Base-by-base conservation (phyloP, 2,888 invertebrate genomes). In the Cosmia trapezina region DNA sequence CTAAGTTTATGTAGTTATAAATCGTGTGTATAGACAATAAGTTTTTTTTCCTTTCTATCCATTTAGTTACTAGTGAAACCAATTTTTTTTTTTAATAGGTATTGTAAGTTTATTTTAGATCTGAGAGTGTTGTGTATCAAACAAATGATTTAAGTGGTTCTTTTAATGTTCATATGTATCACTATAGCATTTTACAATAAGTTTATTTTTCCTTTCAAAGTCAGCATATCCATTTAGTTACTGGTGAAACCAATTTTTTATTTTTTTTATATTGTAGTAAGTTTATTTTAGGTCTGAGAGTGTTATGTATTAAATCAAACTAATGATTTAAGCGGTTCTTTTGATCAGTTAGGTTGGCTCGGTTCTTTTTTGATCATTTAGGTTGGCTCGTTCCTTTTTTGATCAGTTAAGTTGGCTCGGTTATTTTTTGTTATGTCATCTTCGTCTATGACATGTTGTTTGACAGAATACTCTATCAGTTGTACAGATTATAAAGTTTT, bases 221-320 rank as follows among this genome's bases (percentile, higher is more conserved):
- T 89, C 89, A 91, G 89, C 88, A 88, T 83, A 79, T 88, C 88
- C 87, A 85, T 83, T 87, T 83, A 85, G 84, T 83, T 84, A 85
- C 79, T 86, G 80, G 88, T 86, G 86, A 86, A 89, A 87, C 83
- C 87, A 86, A 82, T 89, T 87, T 86, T 77, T 68, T n/a, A n/a
- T n/a, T 82, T 73, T 79, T 77, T 79, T 77, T 28, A 66, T 54
- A 62, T 51, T 69, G 43, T 71, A 53, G 28, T 43, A 43, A n/a
- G n/a, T n/a, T 53, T 22, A 41, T 49, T 47, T 53, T 73, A 72
- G 37, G 70, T 49, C 47, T 28, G 28, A 28, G 3, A 28, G 2
- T 28, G 28, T 28, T 28, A 3, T 28, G 28, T 28, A 28, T 28
- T 28, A 3, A n/a, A n/a, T n/a, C n/a, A n/a, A 65, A 69, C 59